Evolutionary conservation across 2,888 invertebrate genomes (phyloP).

Genomic region (Drosophila nr. medialis): DNA sequence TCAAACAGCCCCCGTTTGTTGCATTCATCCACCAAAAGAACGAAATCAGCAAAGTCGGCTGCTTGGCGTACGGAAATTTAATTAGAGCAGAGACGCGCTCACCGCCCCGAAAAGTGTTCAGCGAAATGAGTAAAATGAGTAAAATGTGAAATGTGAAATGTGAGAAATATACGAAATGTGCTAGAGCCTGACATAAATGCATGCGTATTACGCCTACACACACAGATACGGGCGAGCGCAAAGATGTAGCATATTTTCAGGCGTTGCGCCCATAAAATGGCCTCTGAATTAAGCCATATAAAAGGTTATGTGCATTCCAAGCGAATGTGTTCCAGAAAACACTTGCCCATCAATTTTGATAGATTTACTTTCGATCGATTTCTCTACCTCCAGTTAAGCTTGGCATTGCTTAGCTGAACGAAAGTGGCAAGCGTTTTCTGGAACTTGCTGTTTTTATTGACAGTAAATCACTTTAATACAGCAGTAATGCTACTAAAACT

Average conservation of each 20-base stretch:
- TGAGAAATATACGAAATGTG: constrained; percentile 26
- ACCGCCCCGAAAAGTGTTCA: constrained; percentile 44
- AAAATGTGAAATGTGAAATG: constrained; percentile 28
- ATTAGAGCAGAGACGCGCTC: constrained; percentile 61
- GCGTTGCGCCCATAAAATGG: constrained; percentile 45
- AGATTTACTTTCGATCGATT: not conserved
- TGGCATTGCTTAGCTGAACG: not conserved
- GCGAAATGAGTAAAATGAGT: constrained; percentile 36
- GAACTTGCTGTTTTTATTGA: not conserved
- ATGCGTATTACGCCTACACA: constrained; percentile 28
- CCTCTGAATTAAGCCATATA: constrained; percentile 35
- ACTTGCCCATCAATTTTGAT: constrained; percentile 10
- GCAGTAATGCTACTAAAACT: not conserved
- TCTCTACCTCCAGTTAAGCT: not conserved
- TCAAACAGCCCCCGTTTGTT: constrained; percentile 12
- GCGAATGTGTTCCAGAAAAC: constrained; percentile 10
- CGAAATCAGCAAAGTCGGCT: constrained; percentile 9
- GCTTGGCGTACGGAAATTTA: constrained; percentile 62
- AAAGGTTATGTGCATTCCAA: constrained; percentile 39
- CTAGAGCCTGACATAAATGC: constrained; percentile 25
- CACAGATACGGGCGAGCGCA: constrained; percentile 6
- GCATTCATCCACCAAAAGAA: constrained; percentile 17
- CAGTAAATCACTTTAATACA: not conserved
- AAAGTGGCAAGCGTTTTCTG: not conserved
- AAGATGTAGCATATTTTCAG: constrained; percentile 21